A percentile compares a stretch with the other conserved stretches of the same genome.
Evolutionary conservation across 2,888 invertebrate genomes (phyloP).

Genomic region (Sinohyriopsis cumingii): DNA sequence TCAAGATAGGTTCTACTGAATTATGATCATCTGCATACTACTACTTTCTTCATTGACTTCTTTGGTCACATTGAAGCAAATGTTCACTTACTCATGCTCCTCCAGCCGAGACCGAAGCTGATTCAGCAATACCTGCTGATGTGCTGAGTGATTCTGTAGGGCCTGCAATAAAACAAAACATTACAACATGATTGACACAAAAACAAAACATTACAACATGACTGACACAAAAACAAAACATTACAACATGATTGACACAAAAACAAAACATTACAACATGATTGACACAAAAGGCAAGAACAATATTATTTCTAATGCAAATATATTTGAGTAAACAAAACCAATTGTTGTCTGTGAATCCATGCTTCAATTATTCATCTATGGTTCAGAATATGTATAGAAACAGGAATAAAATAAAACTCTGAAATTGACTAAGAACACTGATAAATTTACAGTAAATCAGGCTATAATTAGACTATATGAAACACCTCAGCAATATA

Average conservation of each 20-base stretch:
- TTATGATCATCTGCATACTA: too few species aligned
- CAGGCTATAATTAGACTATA: too few species aligned
- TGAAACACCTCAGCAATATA: too few species aligned
- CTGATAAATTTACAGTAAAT: too few species aligned
- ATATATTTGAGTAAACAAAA: too few species aligned
- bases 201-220: not conserved
- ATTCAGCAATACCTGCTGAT: constrained; percentile 69
- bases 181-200: constrained; percentile 2
- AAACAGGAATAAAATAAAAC: too few species aligned
- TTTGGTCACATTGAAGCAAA: not conserved
- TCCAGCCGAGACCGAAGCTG: constrained; percentile 68
- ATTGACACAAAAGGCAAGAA: not conserved
- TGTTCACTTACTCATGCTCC: constrained; percentile 67
- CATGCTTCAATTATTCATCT: too few species aligned
- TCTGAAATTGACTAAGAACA: too few species aligned
- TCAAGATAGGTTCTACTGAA: too few species aligned
- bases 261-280: not conserved
- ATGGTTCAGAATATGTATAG: too few species aligned
- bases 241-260: not conserved
- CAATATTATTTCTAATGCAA: too few species aligned
- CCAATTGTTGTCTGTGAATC: too few species aligned
- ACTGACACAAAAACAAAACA: constrained; percentile 10
- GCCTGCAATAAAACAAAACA: constrained; percentile 46
- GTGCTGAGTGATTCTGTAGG: constrained; percentile 68
- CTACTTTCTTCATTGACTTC: not conserved